These are phyloP conservation scores for Bagarius yarrelli DNA, from an alignment of 2,113 vertebrate species.

Conservation along the genomic window DNA sequence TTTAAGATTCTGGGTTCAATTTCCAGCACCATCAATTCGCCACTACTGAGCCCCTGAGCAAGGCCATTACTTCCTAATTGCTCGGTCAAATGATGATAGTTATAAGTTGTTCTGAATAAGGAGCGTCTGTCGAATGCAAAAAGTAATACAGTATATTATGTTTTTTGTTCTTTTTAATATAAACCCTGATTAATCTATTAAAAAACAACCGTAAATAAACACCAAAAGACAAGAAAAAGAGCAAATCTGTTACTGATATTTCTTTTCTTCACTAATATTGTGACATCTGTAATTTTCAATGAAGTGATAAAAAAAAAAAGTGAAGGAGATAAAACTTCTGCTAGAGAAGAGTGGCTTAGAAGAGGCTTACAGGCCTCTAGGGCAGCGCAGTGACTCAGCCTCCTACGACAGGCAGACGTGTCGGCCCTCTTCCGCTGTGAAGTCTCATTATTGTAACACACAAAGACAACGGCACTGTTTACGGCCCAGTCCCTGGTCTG, in stretches of 20 bases:
- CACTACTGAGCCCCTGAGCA: too few relatives aligned
- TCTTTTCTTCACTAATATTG: slow-evolving; percentile 14
- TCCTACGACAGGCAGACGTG: slow-evolving; percentile 51
- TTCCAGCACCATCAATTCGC: too few relatives aligned
- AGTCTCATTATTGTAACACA: slow-evolving; percentile 66
- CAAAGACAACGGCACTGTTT: slow-evolving; percentile 63
- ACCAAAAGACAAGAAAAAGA: slow-evolving; percentile 10
- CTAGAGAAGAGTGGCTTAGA: slow-evolving; percentile 6
- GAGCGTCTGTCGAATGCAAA: too few relatives aligned
- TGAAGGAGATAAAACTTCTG: neutral
- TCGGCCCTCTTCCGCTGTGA: slow-evolving; percentile 56
- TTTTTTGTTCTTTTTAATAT: neutral
- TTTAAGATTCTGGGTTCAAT: too few relatives aligned
- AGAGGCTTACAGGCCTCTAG: slow-evolving; percentile 6
- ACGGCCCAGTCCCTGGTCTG: slow-evolving; percentile 53
- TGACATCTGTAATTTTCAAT: slow-evolving; percentile 17
- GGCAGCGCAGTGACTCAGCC: slow-evolving; percentile 42
- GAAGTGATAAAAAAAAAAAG: neutral
- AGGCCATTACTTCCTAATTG: too few relatives aligned
- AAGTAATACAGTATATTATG: too few relatives aligned
- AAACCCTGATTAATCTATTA: neutral
- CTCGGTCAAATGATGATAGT: too few relatives aligned
- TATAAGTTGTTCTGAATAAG: too few relatives aligned
- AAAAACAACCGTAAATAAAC: neutral
- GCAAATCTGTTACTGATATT: neutral